phyloP scores from a whole-genome alignment of 2,797 vertebrate species.

The Melanotaenia maccullochi region DNA sequence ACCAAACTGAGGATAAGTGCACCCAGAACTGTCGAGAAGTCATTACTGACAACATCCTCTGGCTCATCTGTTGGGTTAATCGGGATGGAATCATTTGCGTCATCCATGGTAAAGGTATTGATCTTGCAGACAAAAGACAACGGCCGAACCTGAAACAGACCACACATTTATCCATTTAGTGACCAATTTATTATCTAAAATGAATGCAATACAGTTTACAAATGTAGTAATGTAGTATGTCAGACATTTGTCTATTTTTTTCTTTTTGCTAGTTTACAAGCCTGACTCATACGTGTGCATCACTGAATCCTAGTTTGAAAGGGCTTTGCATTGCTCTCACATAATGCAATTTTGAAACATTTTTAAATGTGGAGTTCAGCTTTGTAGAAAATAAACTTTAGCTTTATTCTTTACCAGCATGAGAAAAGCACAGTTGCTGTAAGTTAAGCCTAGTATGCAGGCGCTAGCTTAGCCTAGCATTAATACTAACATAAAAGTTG shows the following conservation, averaged over 20 bases:
- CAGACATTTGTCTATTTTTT: background rate
- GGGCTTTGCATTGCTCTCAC: background rate
- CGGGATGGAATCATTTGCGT: accelerated
- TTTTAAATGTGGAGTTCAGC: background rate
- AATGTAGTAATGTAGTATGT: background rate
- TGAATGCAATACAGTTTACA: too few relatives aligned
- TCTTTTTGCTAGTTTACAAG: background rate
- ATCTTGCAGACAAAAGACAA: slow-evolving; percentile 22
- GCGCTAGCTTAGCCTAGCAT: too few relatives aligned
- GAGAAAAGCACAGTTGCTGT: too few relatives aligned
- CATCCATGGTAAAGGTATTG: slow-evolving; percentile 1
- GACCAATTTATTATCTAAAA: too few relatives aligned
- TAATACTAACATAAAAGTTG: too few relatives aligned
- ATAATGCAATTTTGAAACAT: background rate
- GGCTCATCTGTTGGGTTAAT: too few relatives aligned
- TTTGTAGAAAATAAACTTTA: background rate
- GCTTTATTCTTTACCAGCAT: too few relatives aligned
- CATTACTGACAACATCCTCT: slow-evolving; percentile 64
- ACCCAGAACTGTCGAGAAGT: slow-evolving; percentile 76
- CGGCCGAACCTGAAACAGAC: background rate
- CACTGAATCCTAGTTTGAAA: background rate
- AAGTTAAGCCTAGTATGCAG: too few relatives aligned
- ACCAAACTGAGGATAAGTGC: slow-evolving; percentile 85
- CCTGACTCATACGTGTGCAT: background rate
- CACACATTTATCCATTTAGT: too few relatives aligned